phyloP scores from a whole-genome alignment of 2,113 vertebrate species.

The Aleadryas rufinucha region DNA sequence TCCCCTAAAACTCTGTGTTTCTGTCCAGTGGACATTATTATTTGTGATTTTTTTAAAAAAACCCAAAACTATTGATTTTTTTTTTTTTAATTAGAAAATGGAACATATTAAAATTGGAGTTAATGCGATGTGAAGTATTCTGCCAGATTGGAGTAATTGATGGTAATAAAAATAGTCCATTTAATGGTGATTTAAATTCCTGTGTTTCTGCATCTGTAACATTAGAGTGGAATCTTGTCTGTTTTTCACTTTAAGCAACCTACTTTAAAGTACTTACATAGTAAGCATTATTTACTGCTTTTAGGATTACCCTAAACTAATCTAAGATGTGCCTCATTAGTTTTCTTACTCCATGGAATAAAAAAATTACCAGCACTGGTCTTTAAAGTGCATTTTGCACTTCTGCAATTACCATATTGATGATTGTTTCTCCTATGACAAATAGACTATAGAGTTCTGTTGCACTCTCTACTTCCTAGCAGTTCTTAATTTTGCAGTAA shows the following conservation, averaged over 20 bases:
- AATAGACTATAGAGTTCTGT: neutral
- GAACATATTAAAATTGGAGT: neutral
- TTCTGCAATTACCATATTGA: constrained; percentile 5
- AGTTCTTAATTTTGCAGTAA: neutral
- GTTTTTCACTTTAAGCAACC: neutral
- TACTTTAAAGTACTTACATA: neutral
- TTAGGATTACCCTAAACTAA: constrained; percentile 6
- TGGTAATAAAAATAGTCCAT: neutral
- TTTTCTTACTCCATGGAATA: neutral
- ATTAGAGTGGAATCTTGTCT: neutral
- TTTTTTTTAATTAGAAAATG: neutral
- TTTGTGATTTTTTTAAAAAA: neutral
- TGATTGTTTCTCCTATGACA: neutral
- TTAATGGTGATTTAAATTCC: neutral
- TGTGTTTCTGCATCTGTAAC: neutral
- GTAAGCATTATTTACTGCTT: constrained; percentile 2
- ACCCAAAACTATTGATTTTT: neutral
- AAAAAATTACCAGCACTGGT: neutral
- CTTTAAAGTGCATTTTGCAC: constrained; percentile 10
- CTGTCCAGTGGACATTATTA: neutral
- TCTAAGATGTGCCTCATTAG: constrained; percentile 15
- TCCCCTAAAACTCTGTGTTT: neutral
- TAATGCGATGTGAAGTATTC: neutral
- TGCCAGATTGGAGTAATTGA: neutral
- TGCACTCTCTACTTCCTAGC: neutral